These are phyloP conservation scores for Lepilemur ruficaudatus DNA, from an alignment of 2,797 vertebrate species.

Conservation along the genomic window DNA sequence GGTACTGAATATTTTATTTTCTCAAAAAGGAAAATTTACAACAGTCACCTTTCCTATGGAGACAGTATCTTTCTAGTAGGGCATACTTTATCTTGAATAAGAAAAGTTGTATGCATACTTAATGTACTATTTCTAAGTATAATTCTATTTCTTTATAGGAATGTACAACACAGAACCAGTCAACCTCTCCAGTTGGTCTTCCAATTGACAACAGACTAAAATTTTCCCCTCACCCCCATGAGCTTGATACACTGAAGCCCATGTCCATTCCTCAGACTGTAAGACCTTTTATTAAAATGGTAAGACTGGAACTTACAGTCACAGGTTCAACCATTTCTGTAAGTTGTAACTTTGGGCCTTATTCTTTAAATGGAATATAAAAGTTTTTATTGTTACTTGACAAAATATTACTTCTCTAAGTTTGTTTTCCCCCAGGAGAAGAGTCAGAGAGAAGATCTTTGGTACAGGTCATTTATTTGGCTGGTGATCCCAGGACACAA, in stretches of 20 bases:
- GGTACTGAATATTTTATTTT: constrained; percentile 16
- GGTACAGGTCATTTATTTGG: not conserved
- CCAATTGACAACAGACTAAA: not conserved
- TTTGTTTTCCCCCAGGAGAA: not conserved
- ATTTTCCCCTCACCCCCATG: not conserved
- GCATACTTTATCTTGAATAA: constrained; percentile 7
- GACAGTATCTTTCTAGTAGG: not conserved
- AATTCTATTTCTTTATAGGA: not conserved
- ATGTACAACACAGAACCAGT: not conserved
- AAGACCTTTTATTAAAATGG: not conserved
- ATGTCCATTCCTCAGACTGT: not conserved
- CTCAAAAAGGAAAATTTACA: not conserved
- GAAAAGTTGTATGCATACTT: not conserved
- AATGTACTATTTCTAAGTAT: not conserved
- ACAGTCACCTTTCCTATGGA: not conserved
- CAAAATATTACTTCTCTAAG: not conserved
- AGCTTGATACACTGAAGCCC: not conserved
- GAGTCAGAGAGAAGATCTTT: not conserved
- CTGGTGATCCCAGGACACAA: not conserved
- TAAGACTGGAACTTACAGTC: not conserved
- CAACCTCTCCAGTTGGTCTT: not conserved
- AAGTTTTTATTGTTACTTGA: not conserved
- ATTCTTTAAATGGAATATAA: not conserved
- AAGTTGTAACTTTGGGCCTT: not conserved
- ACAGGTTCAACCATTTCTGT: not conserved